These are phyloP conservation scores for Pangasianodon hypophthalmus DNA, from an alignment of 2,113 vertebrate species.

Conservation along the genomic window DNA sequence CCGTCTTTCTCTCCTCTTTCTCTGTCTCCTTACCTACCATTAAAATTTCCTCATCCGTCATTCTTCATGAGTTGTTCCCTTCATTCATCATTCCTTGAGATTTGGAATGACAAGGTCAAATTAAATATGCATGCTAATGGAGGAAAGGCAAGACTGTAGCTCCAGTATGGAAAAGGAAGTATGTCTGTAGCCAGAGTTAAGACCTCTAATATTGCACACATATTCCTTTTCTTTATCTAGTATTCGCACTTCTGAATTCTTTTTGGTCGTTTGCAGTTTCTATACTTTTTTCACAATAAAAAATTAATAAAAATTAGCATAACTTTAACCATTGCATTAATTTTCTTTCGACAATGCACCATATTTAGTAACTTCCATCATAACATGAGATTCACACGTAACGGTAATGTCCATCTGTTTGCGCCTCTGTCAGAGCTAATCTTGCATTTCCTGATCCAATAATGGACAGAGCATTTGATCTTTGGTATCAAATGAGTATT, in stretches of 20 bases:
- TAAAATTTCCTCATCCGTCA: neutral
- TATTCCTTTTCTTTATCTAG: neutral
- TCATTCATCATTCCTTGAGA: conserved; percentile 49
- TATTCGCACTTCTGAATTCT: neutral
- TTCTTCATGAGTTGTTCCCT: conserved; percentile 34
- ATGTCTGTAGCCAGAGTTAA: neutral
- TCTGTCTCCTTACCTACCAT: conserved; percentile 30
- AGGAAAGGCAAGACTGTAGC: conserved; percentile 18
- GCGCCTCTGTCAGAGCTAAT: neutral
- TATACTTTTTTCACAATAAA: neutral
- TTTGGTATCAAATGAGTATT: neutral
- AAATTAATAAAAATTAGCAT: neutral
- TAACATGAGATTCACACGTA: neutral
- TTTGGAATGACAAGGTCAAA: conserved; percentile 61
- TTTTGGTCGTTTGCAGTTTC: neutral
- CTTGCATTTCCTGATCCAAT: neutral
- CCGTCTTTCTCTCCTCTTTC: neutral
- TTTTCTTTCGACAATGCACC: neutral
- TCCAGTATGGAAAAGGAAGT: conserved; percentile 15
- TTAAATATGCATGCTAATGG: conserved; percentile 70
- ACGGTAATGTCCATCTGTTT: neutral
- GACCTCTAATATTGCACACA: neutral
- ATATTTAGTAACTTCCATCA: neutral
- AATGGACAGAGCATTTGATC: neutral
- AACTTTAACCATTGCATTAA: neutral